Base-by-base conservation (phyloP, 2,888 invertebrate species). In the Syritta pipiens region DNA sequence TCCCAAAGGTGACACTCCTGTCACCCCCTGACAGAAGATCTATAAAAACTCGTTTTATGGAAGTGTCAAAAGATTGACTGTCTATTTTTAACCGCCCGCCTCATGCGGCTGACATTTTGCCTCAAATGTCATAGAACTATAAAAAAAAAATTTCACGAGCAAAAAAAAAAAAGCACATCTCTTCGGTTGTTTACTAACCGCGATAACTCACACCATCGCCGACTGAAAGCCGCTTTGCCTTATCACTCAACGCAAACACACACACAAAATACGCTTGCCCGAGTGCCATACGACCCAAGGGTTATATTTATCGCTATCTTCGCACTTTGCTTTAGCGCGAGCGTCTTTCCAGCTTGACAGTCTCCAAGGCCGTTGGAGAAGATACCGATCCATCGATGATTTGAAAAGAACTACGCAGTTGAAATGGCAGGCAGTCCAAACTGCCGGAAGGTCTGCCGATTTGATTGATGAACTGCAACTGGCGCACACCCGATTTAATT, bases 391-490 rank as follows among this genome's bases (percentile, higher is more conserved):
- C n/a, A n/a, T n/a, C n/a, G n/a, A n/a, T n/a, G n/a, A n/a, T n/a
- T n/a, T n/a, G n/a, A n/a, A n/a, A n/a, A n/a, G n/a, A n/a, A n/a
- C n/a, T n/a, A n/a, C n/a, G n/a, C n/a, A n/a, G n/a, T n/a, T n/a
- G n/a, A n/a, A n/a, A n/a, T n/a, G n/a, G n/a, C n/a, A n/a, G n/a
- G n/a, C n/a, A n/a, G n/a, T n/a, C n/a, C n/a, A n/a, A n/a, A n/a
- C 28, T 14, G 12, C 1, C 26, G 55, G 24, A 53, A 53, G 4
- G 4, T 14, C 20, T n/a, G n/a, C 6, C 17, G n/a, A 6, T 24
- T 24, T 62, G 60, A 62, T 48, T 35, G 24, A 44, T 60, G 32
- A 3, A 44, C 10, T 60, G 32, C 24, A 60, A n/a, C 59, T 10
- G 7, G 28, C 28, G n/a, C 9, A 2, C 20, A 40, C 32, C 5